Evolutionary conservation across 2,888 invertebrate species (phyloP).

Genomic region (Lepidocyrtinus sp.): DNA sequence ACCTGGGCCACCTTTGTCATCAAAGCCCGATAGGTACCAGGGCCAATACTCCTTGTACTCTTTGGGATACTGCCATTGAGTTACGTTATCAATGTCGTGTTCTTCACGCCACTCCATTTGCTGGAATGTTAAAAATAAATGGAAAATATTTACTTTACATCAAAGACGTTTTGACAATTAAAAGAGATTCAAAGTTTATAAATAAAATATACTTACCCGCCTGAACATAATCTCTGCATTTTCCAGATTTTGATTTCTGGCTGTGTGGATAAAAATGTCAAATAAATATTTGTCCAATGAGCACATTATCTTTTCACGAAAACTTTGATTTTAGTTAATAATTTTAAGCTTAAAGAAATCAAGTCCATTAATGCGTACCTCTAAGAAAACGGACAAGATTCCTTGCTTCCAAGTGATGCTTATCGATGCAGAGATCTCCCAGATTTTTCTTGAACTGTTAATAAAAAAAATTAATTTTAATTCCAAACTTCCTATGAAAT

Average conservation of each 20-base stretch:
- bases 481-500: neutral
- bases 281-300: neutral
- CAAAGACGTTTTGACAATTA: neutral
- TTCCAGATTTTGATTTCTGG: constrained; percentile 15
- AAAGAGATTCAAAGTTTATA: neutral
- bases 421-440: constrained; percentile 20
- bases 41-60: constrained; percentile 37
- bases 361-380: constrained; percentile 25
- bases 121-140: neutral
- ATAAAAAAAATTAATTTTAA: neutral
- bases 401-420: constrained; percentile 35
- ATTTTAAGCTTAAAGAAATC: neutral
- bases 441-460: constrained; percentile 36
- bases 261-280: neutral
- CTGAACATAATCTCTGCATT: constrained; percentile 42
- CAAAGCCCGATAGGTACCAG: constrained; percentile 41
- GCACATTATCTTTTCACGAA: neutral
- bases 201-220: neutral
- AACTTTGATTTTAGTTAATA: constrained; percentile 13
- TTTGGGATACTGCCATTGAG: constrained; percentile 10
- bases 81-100: constrained; percentile 28
- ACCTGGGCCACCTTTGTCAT: constrained; percentile 45
- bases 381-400: constrained; percentile 42
- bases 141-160: neutral
- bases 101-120: constrained; percentile 38